Conservation (phyloP, 1,140 invertebrate species). For the Panulirus ornatus region DNA sequence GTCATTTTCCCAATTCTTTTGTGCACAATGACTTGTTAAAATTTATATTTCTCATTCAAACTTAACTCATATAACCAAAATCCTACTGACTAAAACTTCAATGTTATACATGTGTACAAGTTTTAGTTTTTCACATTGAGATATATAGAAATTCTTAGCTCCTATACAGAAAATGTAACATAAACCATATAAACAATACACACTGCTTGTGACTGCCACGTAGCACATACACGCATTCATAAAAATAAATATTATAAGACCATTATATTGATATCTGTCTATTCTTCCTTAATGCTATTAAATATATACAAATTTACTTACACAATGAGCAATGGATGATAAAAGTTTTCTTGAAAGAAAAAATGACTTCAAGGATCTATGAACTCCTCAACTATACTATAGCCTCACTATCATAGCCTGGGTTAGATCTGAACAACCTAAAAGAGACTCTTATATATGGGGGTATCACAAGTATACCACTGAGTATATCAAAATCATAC, state of each 20-base stretch:
- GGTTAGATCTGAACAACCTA: not conserved
- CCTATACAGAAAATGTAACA: not conserved
- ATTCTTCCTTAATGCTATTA: not conserved
- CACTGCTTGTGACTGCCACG: not conserved
- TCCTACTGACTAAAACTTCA: not conserved
- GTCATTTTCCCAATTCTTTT: not conserved
- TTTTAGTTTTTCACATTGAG: not conserved
- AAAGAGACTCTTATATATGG: not conserved
- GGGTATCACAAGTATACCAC: not conserved
- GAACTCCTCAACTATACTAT: not conserved
- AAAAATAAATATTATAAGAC: slow-evolving; percentile 2
- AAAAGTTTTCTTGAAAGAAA: not conserved
- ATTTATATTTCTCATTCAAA: not conserved
- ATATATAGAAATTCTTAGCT: not conserved
- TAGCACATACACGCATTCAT: not conserved
- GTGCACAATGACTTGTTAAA: not conserved
- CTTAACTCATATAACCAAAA: not conserved
- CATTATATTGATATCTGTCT: not conserved
- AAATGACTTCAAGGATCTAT: not conserved
- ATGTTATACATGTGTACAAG: not conserved
- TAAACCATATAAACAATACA: not conserved
- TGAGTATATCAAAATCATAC: not conserved
- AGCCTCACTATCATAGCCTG: not conserved
- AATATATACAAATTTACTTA: slow-evolving; percentile 1
- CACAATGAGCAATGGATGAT: not conserved